These are phyloP conservation scores for Ibycter americanus DNA, from an alignment of 2,797 vertebrate genomes.

Conservation along the genomic window DNA sequence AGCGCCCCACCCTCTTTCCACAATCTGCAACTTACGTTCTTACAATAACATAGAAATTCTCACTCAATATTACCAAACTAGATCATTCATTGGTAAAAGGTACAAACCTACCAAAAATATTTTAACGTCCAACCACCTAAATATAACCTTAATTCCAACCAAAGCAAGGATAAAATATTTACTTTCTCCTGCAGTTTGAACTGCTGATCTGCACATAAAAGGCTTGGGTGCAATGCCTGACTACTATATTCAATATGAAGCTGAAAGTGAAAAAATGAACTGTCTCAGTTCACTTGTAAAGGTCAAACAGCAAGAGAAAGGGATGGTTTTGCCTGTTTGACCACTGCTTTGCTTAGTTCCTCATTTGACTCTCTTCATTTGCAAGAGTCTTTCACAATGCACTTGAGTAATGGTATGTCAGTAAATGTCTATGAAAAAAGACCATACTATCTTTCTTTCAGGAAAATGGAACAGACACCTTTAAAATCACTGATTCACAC, in stretches of 20 bases:
- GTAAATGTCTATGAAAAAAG: not conserved
- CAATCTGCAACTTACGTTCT: constrained; percentile 4
- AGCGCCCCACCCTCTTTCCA: constrained; percentile 36
- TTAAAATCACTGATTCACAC: not conserved
- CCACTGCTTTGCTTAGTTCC: constrained; percentile 15
- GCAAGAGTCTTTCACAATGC: constrained; percentile 3
- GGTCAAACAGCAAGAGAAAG: not conserved
- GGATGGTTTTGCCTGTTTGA: not conserved
- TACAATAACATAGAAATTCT: not conserved
- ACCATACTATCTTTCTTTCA: not conserved
- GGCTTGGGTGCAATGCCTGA: not conserved
- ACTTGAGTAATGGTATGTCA: not conserved
- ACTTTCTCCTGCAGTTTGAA: not conserved
- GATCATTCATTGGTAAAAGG: constrained; percentile 40
- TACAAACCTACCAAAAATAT: not conserved
- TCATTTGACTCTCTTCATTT: not conserved
- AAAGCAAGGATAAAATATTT: not conserved
- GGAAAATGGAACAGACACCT: not conserved
- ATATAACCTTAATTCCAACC: not conserved
- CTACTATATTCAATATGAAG: not conserved
- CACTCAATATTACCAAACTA: not conserved
- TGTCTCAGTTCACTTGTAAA: not conserved
- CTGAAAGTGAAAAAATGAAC: not conserved
- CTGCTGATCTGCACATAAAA: not conserved
- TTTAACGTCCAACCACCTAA: not conserved